These are phyloP conservation scores for Pteria penguin DNA, from an alignment of 2,888 invertebrate genomes.

Conservation along the genomic window DNA sequence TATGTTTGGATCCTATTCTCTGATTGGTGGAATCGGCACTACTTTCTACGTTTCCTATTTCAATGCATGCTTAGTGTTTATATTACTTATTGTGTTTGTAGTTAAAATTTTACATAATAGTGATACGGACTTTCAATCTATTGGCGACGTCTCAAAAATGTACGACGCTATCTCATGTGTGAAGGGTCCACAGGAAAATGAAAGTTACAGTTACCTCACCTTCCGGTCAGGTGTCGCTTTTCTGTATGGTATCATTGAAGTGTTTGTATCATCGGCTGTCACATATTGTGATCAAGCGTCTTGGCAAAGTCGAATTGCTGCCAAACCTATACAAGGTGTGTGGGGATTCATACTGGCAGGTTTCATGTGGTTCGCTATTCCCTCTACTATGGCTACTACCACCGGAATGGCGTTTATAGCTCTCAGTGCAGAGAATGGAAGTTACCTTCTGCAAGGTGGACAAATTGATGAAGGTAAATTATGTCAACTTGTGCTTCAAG, in stretches of 20 bases:
- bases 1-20: conserved; percentile 75
- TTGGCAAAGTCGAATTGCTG: conserved; percentile 79
- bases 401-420: conserved; percentile 79
- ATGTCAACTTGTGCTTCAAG: no score
- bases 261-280: conserved; percentile 77
- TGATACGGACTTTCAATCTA: conserved; percentile 58
- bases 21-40: conserved; percentile 77
- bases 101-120: conserved; percentile 72
- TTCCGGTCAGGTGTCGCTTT: conserved; percentile 72
- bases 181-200: conserved; percentile 73
- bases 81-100: conserved; percentile 74
- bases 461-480: conserved; percentile 73
- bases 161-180: conserved; percentile 70
- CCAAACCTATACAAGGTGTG: conserved; percentile 78
- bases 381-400: conserved; percentile 79
- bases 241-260: conserved; percentile 75
- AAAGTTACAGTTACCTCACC: conserved; percentile 71
- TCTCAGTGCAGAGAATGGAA: conserved; percentile 71
- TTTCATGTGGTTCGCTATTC: conserved; percentile 79
- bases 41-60: conserved; percentile 78
- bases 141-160: conserved; percentile 70
- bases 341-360: conserved; percentile 79
- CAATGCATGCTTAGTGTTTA: conserved; percentile 75
- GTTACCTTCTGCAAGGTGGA: conserved; percentile 62
- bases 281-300: conserved; percentile 79